These are phyloP conservation scores for Odobenus rosmarus DNA, from an alignment of 2,113 vertebrate species.

Conservation along the genomic window DNA sequence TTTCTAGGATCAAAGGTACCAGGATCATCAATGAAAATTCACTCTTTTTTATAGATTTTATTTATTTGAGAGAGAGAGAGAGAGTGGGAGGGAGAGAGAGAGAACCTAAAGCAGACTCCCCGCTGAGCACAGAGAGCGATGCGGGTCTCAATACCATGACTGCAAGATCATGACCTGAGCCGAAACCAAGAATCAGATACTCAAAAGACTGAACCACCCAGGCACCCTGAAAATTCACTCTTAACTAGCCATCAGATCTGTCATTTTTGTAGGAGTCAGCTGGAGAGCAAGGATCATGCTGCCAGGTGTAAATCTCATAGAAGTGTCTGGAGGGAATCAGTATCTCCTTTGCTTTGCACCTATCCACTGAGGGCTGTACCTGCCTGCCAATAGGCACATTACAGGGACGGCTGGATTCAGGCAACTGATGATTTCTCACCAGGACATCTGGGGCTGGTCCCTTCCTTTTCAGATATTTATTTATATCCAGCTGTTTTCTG, in stretches of 20 bases:
- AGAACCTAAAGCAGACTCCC: not conserved
- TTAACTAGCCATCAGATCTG: not conserved
- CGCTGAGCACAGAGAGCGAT: not conserved
- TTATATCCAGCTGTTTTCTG: not conserved
- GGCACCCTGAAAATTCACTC: not conserved
- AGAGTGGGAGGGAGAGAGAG: not conserved
- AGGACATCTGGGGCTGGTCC: not conserved
- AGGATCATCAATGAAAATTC: not conserved
- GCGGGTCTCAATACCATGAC: not conserved
- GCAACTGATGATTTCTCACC: not conserved
- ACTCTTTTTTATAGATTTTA: not conserved
- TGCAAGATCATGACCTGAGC: not conserved
- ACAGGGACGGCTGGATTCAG: too few relatives aligned
- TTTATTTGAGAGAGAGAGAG: not conserved
- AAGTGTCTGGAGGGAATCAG: not conserved
- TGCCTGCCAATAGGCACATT: not conserved
- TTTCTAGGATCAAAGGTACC: not conserved
- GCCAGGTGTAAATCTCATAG: not conserved
- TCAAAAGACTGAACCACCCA: not conserved
- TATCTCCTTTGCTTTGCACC: not conserved
- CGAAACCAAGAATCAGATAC: not conserved
- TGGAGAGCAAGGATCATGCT: not conserved
- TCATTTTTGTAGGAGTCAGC: not conserved
- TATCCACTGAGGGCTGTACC: not conserved
- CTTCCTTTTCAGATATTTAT: not conserved